Percentiles rank a stretch among this genome's conserved stretches.
Conservation (phyloP, 2,797 vertebrate genomes). For the Mionectes olivaceus region DNA sequence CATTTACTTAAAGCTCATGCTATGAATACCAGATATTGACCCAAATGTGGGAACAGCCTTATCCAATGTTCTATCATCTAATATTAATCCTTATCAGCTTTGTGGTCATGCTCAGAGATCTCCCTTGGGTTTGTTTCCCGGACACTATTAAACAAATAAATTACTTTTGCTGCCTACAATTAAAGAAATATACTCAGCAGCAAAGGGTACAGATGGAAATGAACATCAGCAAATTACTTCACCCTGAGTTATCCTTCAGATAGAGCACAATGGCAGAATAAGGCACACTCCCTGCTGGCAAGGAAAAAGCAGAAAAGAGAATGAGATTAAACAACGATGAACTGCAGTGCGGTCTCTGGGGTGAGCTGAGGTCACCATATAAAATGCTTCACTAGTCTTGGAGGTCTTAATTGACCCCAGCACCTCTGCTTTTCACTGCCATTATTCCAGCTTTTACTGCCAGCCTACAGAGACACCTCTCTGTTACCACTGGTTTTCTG, state of each 20-base stretch:
- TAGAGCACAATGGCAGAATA: not conserved
- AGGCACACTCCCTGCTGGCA: not conserved
- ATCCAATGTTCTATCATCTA: not conserved
- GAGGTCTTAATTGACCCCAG: not conserved
- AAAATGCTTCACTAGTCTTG: not conserved
- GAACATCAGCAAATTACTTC: not conserved
- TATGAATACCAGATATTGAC: constrained; percentile 34
- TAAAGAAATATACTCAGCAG: not conserved
- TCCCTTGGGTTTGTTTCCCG: not conserved
- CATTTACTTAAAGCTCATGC: not conserved
- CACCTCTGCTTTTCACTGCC: not conserved
- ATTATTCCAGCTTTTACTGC: not conserved
- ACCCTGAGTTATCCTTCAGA: not conserved
- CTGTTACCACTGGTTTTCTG: not conserved
- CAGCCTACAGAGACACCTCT: not conserved
- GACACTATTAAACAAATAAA: not conserved
- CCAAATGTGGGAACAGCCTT: not conserved
- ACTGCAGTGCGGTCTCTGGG: not conserved
- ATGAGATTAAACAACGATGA: not conserved
- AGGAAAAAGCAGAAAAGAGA: not conserved
- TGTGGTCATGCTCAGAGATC: not conserved
- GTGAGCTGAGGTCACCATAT: not conserved
- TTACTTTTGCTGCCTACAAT: not conserved
- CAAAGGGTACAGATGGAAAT: not conserved
- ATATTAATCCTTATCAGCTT: constrained; percentile 31